Evolutionary conservation across 1,140 invertebrate genomes (phyloP), one percentile per base, ranked within the genome.

Genomic region (Drosophila melanica): DNA sequence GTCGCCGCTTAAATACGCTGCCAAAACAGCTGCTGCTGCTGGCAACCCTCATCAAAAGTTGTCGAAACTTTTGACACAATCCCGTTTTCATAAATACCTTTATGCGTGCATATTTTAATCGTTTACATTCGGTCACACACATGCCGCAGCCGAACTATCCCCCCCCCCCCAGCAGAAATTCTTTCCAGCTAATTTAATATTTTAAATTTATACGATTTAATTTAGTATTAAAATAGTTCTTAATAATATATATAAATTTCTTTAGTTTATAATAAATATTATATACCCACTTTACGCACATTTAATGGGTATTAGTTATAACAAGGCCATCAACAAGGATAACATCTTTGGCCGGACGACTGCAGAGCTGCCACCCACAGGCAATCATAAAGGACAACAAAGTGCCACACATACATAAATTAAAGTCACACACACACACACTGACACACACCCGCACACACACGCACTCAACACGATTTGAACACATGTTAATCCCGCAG

Each of bases 361-460:
- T 68, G 55, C 50, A 68, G 55, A 44, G 65, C 8, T 33, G 33
- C 51, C 81, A 70, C 78, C 64, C 68, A 70, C 64, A 62, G 72
- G 82, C 84, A 89, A 87, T 87, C 82, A 89, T 89, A 89, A 86
- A 90, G 85, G 85, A 90, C 85, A 90, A 81, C 86, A 90, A 90
- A 90, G 80, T 90, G 80, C 66, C 86, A 90, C 85, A 90, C 85
- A 90, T 89, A 89, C 85, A 89, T 89, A 89, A 90, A 89, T 90
- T 89, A 89, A 89, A 87, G 71, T 53, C 77, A 30, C 59, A 45
- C 33, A 30, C 51, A 54, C 33, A 35, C 30, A 14, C 37, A 33
- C 35, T n/a, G n/a, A 7, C 18, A 33, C 20, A 35, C 35, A 14
- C 4, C 27, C 27, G n/a, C 35, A 44, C 35, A 39, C 27, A 57